Evolutionary conservation across 2,888 invertebrate genomes (phyloP).

Genomic region (Leptinotarsa rubiginosa): DNA sequence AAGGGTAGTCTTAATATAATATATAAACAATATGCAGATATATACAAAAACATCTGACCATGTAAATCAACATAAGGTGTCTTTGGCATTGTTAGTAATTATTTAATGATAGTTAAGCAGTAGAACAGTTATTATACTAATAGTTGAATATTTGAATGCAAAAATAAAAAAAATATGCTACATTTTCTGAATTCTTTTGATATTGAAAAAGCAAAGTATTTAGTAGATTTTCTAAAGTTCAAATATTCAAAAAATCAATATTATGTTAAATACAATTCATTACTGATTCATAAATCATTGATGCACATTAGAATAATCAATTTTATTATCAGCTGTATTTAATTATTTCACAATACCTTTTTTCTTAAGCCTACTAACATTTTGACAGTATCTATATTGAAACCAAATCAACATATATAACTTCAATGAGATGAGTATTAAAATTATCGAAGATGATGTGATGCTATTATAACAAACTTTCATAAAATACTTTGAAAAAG

Average conservation of each 20-base stretch:
- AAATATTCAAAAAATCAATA: too few species aligned
- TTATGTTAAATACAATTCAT: too few species aligned
- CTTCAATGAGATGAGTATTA: slow-evolving; percentile 37
- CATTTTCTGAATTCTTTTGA: too few species aligned
- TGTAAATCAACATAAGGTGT: slow-evolving; percentile 35
- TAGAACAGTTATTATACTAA: slow-evolving; percentile 35
- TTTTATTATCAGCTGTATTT: not conserved
- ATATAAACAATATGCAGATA: slow-evolving; percentile 44
- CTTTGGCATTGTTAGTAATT: slow-evolving; percentile 53
- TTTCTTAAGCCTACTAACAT: slow-evolving; percentile 16
- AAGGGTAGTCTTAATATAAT: slow-evolving; percentile 42
- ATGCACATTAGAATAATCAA: not conserved
- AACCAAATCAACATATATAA: not conserved
- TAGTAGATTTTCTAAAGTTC: too few species aligned
- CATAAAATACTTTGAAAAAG: slow-evolving; percentile 23
- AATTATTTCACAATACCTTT: not conserved
- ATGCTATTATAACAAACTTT: slow-evolving; percentile 34
- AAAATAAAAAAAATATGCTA: slow-evolving; percentile 7
- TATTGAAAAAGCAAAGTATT: too few species aligned
- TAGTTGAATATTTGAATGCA: slow-evolving; percentile 40
- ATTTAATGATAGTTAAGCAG: slow-evolving; percentile 18
- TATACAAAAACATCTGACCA: slow-evolving; percentile 43
- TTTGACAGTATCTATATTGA: slow-evolving; percentile 1
- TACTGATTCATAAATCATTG: not conserved
- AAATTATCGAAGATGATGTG: slow-evolving; percentile 38